Base-by-base conservation (phyloP, 1,140 invertebrate species). In the Anastrepha ludens region DNA sequence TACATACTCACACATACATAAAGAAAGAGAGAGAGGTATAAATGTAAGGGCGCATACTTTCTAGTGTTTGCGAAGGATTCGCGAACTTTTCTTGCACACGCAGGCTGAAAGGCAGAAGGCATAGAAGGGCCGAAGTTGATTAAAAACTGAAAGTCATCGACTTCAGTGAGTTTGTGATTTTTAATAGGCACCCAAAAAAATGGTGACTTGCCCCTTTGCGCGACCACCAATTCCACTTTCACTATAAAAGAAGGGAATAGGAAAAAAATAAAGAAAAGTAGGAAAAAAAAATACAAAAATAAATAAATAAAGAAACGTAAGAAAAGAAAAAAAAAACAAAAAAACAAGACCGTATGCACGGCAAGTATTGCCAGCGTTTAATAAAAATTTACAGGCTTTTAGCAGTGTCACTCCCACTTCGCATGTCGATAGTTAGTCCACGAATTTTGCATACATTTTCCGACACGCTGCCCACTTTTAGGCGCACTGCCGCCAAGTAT, bases 151-250 rank as follows among this genome's bases (percentile, higher is more conserved):
- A 55, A 81, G 47, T 55, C 44, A 81, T 2, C 44, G 74, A 50
- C 74, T 81, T 29, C 47, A 55, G 2, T 55, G 47, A 55, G 74
- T 20, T 81, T 47, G 74, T 81, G 47, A 81, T 81, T 81, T 55
- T 55, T 81, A 81, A 81, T 81, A 81, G 20, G 44, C 11, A 17
- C 44, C 50, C 47, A 50, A 81, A 81, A 50, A 5, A 81, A 9
- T 81, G 47, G 74, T 81, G 74, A 81, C 74, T 81, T 55, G 47
- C 47, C 55, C 3, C 74, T 81, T 55, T 29, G 55, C 11, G 44
- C 41, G 20, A 50, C 47, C 5, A 55, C 11, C 29, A 70, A 9
- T 62, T 62, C 60, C 44, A 81, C 47, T 81, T 81, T n/a, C 20
- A 50, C 9, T 9, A 29, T 17, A 17, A 50, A 78, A 50, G 29